Percentiles rank a stretch among this genome's conserved stretches.
Evolutionary conservation across 2,113 vertebrate genomes (phyloP).

Genomic region (Trogon melanurus): DNA sequence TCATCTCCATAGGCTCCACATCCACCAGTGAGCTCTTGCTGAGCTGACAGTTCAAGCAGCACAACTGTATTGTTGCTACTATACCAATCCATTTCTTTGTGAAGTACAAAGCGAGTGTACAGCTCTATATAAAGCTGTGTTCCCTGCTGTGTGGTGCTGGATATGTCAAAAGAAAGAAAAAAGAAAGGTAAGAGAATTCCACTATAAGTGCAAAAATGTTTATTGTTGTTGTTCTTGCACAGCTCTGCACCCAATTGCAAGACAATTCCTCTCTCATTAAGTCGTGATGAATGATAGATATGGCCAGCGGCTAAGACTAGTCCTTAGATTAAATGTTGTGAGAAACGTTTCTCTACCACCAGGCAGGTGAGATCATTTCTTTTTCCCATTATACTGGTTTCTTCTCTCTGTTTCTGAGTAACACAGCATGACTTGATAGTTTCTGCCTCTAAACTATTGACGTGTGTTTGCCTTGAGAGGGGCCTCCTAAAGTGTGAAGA

Average conservation of each 20-base stretch:
- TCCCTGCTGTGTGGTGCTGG: conserved; percentile 5
- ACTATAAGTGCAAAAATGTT: conserved; percentile 26
- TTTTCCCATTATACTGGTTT: conserved; percentile 52
- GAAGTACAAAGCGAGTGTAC: background rate
- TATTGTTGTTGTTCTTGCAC: conserved; percentile 12
- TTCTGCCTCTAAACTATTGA: conserved; percentile 66
- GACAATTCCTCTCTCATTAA: conserved; percentile 47
- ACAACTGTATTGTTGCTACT: background rate
- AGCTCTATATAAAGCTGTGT: background rate
- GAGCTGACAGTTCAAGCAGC: background rate
- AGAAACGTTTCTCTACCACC: conserved; percentile 49
- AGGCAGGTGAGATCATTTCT: conserved; percentile 68
- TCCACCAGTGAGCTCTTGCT: background rate
- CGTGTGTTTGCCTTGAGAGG: conserved; percentile 49
- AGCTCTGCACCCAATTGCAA: background rate
- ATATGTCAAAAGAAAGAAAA: conserved; percentile 13
- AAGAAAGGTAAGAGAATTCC: conserved; percentile 1
- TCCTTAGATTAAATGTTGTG: conserved; percentile 57
- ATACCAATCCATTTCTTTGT: background rate
- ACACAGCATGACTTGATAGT: conserved; percentile 67
- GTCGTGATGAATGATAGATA: conserved; percentile 49
- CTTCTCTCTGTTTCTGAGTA: conserved; percentile 45
- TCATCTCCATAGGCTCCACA: background rate
- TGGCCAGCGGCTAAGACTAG: conserved; percentile 26
- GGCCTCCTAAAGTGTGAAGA: conserved; percentile 67